phyloP scores from a whole-genome alignment of 2,888 invertebrate genomes.

The Blera fallax region DNA sequence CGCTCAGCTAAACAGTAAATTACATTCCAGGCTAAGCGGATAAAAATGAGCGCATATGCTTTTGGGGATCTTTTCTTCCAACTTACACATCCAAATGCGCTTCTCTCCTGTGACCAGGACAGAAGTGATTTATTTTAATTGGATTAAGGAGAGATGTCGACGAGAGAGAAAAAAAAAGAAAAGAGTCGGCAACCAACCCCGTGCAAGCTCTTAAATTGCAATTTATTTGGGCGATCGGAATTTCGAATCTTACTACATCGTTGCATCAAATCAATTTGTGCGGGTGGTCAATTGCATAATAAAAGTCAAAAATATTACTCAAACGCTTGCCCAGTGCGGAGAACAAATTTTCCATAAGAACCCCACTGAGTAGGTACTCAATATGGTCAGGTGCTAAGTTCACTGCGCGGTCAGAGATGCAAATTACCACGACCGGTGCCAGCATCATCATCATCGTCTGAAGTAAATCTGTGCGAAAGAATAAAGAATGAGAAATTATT shows the following conservation, averaged over 20 bases:
- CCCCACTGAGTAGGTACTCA: slow-evolving; percentile 42
- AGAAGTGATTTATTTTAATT: slow-evolving; percentile 73
- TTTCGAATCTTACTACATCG: not conserved
- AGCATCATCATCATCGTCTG: not conserved
- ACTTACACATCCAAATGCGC: not conserved
- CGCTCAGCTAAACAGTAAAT: slow-evolving; percentile 58
- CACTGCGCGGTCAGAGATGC: slow-evolving; percentile 48
- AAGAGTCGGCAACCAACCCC: not conserved
- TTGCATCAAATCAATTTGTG: slow-evolving; percentile 65
- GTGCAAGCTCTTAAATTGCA: slow-evolving; percentile 28
- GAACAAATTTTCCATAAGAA: slow-evolving; percentile 9
- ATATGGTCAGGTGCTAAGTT: slow-evolving; percentile 67
- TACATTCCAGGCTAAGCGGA: slow-evolving; percentile 67
- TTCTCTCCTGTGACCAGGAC: slow-evolving; percentile 28
- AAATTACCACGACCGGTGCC: slow-evolving; percentile 33
- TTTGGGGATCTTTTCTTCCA: slow-evolving; percentile 1
- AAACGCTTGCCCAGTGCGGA: slow-evolving; percentile 10
- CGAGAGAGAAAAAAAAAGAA: not conserved
- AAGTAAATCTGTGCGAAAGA: slow-evolving; percentile 19
- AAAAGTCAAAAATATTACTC: slow-evolving; percentile 71
- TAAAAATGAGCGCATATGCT: slow-evolving; percentile 60
- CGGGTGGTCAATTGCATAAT: slow-evolving; percentile 71
- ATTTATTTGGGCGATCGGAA: slow-evolving; percentile 18
- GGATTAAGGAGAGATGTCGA: slow-evolving; percentile 56
- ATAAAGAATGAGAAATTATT: slow-evolving; percentile 70